Percentiles rank a stretch among this genome's conserved stretches.
These are phyloP conservation scores for Morone chrysops DNA, from an alignment of 2,113 vertebrate species.

Conservation along the genomic window DNA sequence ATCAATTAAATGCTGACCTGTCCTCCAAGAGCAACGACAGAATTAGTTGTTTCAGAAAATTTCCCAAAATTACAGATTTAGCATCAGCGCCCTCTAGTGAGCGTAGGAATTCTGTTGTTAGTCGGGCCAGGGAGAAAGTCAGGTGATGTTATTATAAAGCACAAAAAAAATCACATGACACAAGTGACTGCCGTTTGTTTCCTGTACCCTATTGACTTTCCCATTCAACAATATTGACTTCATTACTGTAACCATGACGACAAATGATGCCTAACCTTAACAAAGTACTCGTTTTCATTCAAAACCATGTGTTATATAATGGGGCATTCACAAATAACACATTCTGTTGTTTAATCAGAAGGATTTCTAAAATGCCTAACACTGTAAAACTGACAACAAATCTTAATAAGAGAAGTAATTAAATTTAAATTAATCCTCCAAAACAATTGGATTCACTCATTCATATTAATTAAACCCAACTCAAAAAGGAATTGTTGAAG, in stretches of 20 bases:
- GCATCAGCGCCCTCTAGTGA: background rate
- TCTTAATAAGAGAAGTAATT: no score
- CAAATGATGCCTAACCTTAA: background rate
- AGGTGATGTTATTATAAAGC: background rate
- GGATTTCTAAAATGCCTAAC: background rate
- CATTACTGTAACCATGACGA: background rate
- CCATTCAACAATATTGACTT: no score
- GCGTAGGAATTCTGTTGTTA: no score
- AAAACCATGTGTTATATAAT: background rate
- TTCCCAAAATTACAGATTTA: background rate
- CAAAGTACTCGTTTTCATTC: background rate
- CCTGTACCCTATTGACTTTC: background rate
- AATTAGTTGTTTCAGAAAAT: background rate
- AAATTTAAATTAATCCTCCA: no score
- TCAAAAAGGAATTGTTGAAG: no score
- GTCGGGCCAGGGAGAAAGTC: no score
- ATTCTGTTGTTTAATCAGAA: background rate
- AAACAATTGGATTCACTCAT: no score
- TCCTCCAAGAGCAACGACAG: background rate
- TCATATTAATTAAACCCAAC: no score
- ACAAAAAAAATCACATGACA: background rate
- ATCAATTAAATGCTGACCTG: background rate
- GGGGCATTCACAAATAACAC: background rate
- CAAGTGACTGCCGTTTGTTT: background rate
- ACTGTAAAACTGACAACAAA: no score